Evolutionary conservation across 2,888 invertebrate genomes (phyloP).

Genomic region (Noctua comes): DNA sequence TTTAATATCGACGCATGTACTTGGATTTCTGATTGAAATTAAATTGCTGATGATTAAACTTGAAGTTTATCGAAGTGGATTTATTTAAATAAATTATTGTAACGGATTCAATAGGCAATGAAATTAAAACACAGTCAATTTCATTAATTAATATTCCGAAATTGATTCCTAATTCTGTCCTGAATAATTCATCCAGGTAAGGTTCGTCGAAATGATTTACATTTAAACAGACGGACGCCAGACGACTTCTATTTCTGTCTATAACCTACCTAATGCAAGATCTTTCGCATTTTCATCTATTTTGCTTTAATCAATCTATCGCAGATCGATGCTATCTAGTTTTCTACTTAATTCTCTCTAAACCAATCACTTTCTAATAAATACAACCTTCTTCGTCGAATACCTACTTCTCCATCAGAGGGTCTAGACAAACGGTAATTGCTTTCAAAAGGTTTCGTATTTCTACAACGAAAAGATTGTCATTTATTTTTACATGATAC

Average conservation of each 20-base stretch:
- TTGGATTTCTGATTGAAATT: neutral
- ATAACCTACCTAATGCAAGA: neutral
- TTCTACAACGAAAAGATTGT: neutral
- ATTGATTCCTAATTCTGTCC: conserved; percentile 54
- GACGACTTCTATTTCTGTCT: neutral
- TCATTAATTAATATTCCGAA: conserved; percentile 54
- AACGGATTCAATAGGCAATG: conserved; percentile 17
- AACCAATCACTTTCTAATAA: conserved; percentile 2
- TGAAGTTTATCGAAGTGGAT: conserved; percentile 1
- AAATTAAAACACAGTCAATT: conserved; percentile 49
- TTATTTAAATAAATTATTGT: conserved; percentile 25
- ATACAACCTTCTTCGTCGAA: neutral
- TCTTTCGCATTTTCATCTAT: neutral
- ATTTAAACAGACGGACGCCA: conserved; percentile 19
- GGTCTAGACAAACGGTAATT: neutral
- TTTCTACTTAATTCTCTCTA: neutral
- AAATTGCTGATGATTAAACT: neutral
- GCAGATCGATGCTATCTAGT: neutral
- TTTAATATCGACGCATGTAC: neutral
- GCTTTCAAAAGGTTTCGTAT: neutral
- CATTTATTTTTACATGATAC: neutral
- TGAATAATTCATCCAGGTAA: conserved; percentile 52
- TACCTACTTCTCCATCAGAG: neutral
- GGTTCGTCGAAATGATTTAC: conserved; percentile 41
- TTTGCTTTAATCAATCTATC: neutral